Evolutionary conservation across 1,140 invertebrate genomes (phyloP).

Genomic region (Drosophila tropicalis): DNA sequence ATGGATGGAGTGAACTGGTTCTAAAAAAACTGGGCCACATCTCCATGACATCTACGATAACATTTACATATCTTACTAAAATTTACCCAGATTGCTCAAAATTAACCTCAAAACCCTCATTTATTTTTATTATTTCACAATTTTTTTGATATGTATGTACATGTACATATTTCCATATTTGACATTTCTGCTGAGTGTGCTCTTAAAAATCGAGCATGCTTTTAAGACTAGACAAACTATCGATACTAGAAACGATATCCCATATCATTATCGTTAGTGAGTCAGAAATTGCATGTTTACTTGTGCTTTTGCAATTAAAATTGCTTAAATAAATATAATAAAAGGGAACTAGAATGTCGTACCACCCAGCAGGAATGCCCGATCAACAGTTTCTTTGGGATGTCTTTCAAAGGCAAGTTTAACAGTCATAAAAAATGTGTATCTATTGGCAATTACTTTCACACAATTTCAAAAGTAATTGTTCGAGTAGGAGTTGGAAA

Average conservation of each 20-base stretch:
- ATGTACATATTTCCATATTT: no score
- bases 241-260: no score
- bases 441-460: background rate
- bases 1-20: constrained; percentile 8
- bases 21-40: background rate
- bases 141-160: no score
- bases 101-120: no score
- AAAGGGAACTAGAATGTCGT: constrained; percentile 79
- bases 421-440: background rate
- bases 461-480: background rate
- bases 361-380: constrained; percentile 86
- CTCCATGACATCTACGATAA: no score
- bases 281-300: constrained; percentile 8
- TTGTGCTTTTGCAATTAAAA: background rate
- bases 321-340: background rate
- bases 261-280: background rate
- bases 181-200: no score
- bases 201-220: no score
- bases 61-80: no score
- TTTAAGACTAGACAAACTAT: no score
- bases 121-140: no score
- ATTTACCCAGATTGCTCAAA: no score
- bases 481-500: background rate
- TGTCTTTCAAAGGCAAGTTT: constrained; percentile 89
- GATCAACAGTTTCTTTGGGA: constrained; percentile 91